These are phyloP conservation scores for Brotula barbata DNA, from an alignment of 2,797 vertebrate species.

Conservation along the genomic window DNA sequence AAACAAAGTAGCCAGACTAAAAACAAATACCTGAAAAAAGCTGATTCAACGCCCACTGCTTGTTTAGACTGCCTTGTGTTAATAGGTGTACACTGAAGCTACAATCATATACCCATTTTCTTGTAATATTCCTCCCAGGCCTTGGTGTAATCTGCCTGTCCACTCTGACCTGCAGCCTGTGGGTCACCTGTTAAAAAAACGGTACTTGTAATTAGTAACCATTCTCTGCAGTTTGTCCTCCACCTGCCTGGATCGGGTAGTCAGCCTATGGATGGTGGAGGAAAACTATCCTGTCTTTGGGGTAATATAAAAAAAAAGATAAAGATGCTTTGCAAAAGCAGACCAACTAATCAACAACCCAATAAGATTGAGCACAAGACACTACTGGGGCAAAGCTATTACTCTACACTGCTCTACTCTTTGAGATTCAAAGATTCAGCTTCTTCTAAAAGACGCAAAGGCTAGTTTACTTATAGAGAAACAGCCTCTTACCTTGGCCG, in stretches of 20 bases:
- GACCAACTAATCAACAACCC: conserved; percentile 36
- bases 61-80: conserved; percentile 75
- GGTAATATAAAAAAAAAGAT: conserved; percentile 17
- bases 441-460: conserved; percentile 1
- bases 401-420: conserved; percentile 52
- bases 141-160: conserved; percentile 99
- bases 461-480: neutral
- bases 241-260: conserved; percentile 66
- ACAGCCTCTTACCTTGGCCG: conserved; percentile 88
- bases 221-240: conserved; percentile 71
- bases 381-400: conserved; percentile 23
- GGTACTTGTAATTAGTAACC: conserved; percentile 83
- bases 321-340: conserved; percentile 42
- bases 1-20: conserved; percentile 40
- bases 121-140: conserved; percentile 99
- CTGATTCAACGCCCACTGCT: conserved; percentile 56
- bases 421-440: neutral
- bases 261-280: conserved; percentile 59
- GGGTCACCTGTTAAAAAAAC: conserved; percentile 92
- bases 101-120: conserved; percentile 93
- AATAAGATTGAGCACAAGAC: conserved; percentile 34
- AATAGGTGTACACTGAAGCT: conserved; percentile 77
- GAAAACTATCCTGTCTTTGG: conserved; percentile 63
- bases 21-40: conserved; percentile 51
- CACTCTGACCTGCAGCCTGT: conserved; percentile 95